Evolutionary conservation across 2,888 invertebrate species (phyloP).

Genomic region (Brachyopa scutellaris): DNA sequence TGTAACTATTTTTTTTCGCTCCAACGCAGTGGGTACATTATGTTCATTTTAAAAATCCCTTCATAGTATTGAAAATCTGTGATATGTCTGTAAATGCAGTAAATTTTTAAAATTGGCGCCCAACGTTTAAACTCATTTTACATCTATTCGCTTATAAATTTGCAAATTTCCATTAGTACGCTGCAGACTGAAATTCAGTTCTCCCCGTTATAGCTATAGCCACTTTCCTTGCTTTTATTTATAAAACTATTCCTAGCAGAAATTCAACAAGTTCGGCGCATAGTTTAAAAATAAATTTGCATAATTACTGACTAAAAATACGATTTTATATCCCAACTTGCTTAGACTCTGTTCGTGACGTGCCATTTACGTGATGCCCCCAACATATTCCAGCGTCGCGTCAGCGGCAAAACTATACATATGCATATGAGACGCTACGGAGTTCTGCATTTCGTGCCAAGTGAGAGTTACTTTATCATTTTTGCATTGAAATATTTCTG

Average conservation of each 20-base stretch:
- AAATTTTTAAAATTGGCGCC: too few relatives aligned
- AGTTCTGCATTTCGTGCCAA: slow-evolving; percentile 49
- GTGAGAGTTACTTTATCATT: slow-evolving; percentile 37
- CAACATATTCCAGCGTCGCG: not conserved
- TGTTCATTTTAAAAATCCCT: too few relatives aligned
- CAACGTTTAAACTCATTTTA: not conserved
- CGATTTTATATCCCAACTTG: not conserved
- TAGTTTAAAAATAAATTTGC: slow-evolving; percentile 32
- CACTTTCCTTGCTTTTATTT: not conserved
- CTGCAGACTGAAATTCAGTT: too few relatives aligned
- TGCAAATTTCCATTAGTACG: not conserved
- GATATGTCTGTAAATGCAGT: too few relatives aligned
- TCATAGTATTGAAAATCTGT: too few relatives aligned
- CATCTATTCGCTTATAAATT: not conserved
- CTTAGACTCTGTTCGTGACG: not conserved
- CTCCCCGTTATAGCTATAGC: too few relatives aligned
- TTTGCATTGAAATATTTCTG: slow-evolving; percentile 8
- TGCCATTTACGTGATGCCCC: not conserved
- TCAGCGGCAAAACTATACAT: too few relatives aligned
- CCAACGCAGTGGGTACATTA: too few relatives aligned
- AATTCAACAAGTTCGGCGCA: slow-evolving; percentile 48
- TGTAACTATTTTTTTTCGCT: too few relatives aligned
- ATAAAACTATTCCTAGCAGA: too few relatives aligned
- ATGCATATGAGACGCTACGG: not conserved
- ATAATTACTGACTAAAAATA: slow-evolving; percentile 45